Evolutionary conservation across 2,888 invertebrate genomes (phyloP).

Genomic region (Pyrrhia umbra): DNA sequence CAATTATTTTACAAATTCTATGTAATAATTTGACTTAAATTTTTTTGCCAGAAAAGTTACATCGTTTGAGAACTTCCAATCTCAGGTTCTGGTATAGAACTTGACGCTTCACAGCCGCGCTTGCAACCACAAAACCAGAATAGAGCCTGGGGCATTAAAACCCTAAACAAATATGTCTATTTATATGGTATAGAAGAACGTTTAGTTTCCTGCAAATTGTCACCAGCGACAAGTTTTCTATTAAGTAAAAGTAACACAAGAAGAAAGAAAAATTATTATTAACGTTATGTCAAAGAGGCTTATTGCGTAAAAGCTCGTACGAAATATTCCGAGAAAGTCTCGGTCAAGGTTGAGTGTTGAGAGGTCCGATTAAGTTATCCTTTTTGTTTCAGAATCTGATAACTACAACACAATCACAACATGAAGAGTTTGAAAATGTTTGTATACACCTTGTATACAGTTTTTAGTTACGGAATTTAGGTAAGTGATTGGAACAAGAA

Average conservation of each 20-base stretch:
- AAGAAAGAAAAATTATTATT: conserved; percentile 21
- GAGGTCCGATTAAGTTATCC: conserved; percentile 14
- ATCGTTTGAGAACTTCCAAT: too few species aligned
- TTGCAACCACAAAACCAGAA: too few species aligned
- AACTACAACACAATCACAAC: conserved; percentile 4
- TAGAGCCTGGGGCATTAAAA: too few species aligned
- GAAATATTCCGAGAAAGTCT: conserved; percentile 10
- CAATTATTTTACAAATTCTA: too few species aligned
- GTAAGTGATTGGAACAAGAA: too few species aligned
- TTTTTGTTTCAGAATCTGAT: conserved; percentile 11
- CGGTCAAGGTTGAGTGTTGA: conserved; percentile 15
- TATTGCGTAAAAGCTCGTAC: conserved; percentile 20
- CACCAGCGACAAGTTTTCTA: background rate
- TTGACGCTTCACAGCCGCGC: too few species aligned
- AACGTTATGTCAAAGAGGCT: conserved; percentile 23
- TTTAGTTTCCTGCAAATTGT: background rate
- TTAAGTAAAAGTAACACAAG: conserved; percentile 3
- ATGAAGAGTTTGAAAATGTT: background rate
- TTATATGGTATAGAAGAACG: background rate
- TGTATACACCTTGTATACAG: background rate
- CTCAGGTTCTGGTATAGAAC: too few species aligned
- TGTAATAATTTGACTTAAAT: too few species aligned
- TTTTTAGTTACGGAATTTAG: background rate
- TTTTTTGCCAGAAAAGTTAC: too few species aligned
- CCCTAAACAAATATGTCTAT: background rate